Base-by-base conservation (phyloP, 2,888 invertebrate species). In the Philaethria dido region DNA sequence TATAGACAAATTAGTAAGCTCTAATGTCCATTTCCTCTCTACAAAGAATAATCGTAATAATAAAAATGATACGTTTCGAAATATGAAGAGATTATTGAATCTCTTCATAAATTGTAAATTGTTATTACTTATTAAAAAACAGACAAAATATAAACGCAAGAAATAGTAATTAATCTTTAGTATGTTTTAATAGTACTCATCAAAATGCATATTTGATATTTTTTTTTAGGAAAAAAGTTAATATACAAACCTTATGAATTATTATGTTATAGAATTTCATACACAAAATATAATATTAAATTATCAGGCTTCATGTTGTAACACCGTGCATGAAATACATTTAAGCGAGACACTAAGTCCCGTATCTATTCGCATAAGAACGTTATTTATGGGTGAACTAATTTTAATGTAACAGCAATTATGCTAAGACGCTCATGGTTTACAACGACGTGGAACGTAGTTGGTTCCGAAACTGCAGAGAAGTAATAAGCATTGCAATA, bases 401-500 rank as follows among this genome's bases (percentile, higher is more conserved):
- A 90, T 89, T 70, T 89, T 87, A 89, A 90, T 86, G 87, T 86
- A 80, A 84, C 83, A 87, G 87, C 88, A 91, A 91, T 91, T 91
- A 91, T 88, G 87, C 85, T 87, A 88, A 89, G 89, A 83, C 85
- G 85, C 84, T 86, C 84, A 86, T 88, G 89, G 88, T 87, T 89
- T 89, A 89, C 88, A 86, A 85, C 88, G 83, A 87, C 86, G 87
- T 89, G 87, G 87, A 88, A 87, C 86, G 86, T 87, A 85, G 86
- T 87, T 86, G 84, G 80, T 79, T 79, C 84, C 84, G 87, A 87
- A 88, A 88, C 89, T 90, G 89, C 89, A 90, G 79, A 85, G 84
- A 85, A 87, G 89, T 89, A 89, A 89, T 90, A 90, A 90, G 86
- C 88, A 88, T 83, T 88, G 91, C 89, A 89, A 89, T 89, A 88